phyloP scores from a whole-genome alignment of 2,888 invertebrate species.

The Zhengitettix transpicula region DNA sequence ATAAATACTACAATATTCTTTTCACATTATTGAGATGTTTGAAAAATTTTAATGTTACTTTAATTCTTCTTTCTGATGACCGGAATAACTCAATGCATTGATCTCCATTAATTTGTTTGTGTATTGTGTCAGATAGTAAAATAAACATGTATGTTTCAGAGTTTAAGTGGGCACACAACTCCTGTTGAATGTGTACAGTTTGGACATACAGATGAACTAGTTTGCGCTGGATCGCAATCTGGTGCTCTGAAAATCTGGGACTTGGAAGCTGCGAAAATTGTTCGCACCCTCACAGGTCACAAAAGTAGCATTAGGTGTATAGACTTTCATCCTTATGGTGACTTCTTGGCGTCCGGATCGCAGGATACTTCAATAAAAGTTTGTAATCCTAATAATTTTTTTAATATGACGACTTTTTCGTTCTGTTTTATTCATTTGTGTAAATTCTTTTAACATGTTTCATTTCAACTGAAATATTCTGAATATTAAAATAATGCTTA shows the following conservation, averaged over 20 bases:
- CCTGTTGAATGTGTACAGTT: constrained; percentile 90
- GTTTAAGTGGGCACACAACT: constrained; percentile 83
- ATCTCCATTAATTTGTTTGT: not conserved
- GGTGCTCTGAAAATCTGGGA: constrained; percentile 95
- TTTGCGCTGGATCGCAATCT: constrained; percentile 85
- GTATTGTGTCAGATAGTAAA: constrained; percentile 1
- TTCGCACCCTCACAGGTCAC: constrained; percentile 81
- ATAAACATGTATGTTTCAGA: constrained; percentile 36
- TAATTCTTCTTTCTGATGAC: no score
- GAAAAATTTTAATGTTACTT: no score
- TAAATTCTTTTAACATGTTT: no score
- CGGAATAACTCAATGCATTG: no score
- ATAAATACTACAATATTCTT: no score
- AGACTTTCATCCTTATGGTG: constrained; percentile 93
- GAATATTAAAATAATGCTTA: no score
- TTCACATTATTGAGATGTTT: no score
- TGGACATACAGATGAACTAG: constrained; percentile 84
- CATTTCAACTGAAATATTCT: no score
- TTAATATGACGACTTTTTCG: no score
- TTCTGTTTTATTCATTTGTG: no score
- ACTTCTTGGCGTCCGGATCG: constrained; percentile 85
- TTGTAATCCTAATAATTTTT: no score
- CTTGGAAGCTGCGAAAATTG: constrained; percentile 80
- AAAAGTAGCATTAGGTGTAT: constrained; percentile 68
- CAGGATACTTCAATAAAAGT: constrained; percentile 73